A percentile compares a stretch with the other conserved stretches of the same genome.
Conservation (phyloP, 2,797 vertebrate genomes). For the Tenualosa thibaudeaui region DNA sequence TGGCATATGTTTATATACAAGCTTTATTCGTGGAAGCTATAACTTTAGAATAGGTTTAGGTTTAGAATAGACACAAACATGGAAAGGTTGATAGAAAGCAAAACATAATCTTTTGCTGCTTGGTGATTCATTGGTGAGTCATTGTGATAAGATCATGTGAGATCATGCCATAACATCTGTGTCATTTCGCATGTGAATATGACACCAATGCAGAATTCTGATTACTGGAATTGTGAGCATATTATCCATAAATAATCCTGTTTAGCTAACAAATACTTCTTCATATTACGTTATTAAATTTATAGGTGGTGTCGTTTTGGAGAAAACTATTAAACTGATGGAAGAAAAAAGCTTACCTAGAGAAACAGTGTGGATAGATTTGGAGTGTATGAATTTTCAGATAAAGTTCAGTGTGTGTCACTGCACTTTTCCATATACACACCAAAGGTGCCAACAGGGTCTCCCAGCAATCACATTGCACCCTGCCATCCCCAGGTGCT, state of each 20-base stretch:
- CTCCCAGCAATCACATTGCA: neutral
- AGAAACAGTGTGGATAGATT: too few relatives aligned
- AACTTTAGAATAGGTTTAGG: too few relatives aligned
- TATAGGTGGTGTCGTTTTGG: too few relatives aligned
- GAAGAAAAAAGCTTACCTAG: neutral
- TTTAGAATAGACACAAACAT: neutral
- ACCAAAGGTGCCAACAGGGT: too few relatives aligned
- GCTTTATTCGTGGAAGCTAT: neutral
- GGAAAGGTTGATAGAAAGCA: neutral
- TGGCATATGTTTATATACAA: neutral
- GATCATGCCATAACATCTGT: neutral
- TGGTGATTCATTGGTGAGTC: neutral
- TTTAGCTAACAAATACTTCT: neutral
- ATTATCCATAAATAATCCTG: neutral
- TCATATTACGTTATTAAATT: too few relatives aligned
- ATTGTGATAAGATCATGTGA: neutral
- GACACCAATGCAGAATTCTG: neutral
- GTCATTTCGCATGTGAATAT: neutral
- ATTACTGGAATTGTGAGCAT: neutral
- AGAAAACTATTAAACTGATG: neutral
- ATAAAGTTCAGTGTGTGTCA: too few relatives aligned
- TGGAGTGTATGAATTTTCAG: too few relatives aligned
- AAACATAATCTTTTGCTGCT: neutral
- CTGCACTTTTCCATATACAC: too few relatives aligned
- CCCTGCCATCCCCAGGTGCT: neutral